Conservation (phyloP, 2,888 invertebrate genomes). For the Oithona nana region DNA sequence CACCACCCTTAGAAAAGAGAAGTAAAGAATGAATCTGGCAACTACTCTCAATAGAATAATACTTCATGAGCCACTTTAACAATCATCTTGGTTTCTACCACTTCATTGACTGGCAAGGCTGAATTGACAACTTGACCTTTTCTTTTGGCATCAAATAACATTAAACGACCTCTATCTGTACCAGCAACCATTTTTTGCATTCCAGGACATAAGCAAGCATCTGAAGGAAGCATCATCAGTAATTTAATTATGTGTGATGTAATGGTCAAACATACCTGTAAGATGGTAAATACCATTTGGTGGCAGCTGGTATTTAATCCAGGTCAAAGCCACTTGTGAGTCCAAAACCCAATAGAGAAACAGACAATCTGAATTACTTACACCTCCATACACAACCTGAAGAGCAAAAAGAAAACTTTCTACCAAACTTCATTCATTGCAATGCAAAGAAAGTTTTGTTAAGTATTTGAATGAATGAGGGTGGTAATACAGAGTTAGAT, state of each 20-base stretch:
- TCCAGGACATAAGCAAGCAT: background rate
- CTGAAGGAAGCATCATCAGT: too few species aligned
- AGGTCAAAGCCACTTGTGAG: background rate
- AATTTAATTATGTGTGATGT: too few species aligned
- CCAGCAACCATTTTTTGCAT: background rate
- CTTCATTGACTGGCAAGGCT: background rate
- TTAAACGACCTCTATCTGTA: background rate
- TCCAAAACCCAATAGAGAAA: background rate
- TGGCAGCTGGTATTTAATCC: constrained; percentile 2
- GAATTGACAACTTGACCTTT: background rate
- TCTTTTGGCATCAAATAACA: background rate
- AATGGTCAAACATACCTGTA: too few species aligned
- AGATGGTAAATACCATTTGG: background rate
- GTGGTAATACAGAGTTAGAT: too few species aligned
- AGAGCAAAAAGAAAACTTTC: background rate
- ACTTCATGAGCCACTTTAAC: constrained; percentile 8
- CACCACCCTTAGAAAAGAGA: background rate
- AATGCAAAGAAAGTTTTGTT: too few species aligned
- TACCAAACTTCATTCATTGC: background rate
- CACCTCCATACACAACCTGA: background rate
- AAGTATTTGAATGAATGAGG: too few species aligned
- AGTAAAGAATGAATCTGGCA: background rate
- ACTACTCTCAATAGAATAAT: background rate
- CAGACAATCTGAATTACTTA: background rate
- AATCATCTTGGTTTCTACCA: background rate